A percentile compares a stretch with the other conserved stretches of the same genome.
phyloP scores from a whole-genome alignment of 2,888 invertebrate species.

The Tenthredo livida region DNA sequence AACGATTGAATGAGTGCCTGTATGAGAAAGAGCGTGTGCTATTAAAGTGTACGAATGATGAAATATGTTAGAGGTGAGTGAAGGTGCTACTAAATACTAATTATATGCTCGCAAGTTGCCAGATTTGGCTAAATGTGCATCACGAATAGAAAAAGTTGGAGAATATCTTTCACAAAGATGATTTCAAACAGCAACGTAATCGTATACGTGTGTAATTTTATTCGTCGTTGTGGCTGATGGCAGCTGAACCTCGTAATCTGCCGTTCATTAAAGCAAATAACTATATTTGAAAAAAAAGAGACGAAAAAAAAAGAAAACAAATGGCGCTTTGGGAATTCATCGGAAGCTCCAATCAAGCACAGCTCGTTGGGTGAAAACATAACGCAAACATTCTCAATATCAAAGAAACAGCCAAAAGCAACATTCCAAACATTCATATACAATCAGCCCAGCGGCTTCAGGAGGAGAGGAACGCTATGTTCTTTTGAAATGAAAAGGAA shows the following conservation, averaged over 20 bases:
- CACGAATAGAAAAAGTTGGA: constrained; percentile 10
- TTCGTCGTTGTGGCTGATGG: constrained; percentile 48
- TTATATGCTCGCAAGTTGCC: constrained; percentile 13
- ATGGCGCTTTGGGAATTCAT: constrained; percentile 47
- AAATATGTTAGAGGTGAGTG: constrained; percentile 34
- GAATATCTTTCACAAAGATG: constrained; percentile 32
- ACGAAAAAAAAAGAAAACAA: not conserved
- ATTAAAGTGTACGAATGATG: constrained; percentile 24
- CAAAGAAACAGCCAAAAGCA: constrained; percentile 62
- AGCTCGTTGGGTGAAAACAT: constrained; percentile 46
- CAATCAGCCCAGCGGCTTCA: constrained; percentile 47
- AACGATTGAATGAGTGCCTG: constrained; percentile 9
- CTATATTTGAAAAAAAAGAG: not conserved
- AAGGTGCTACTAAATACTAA: constrained; percentile 50
- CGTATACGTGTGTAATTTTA: constrained; percentile 17
- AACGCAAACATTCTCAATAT: constrained; percentile 52
- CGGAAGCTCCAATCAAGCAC: constrained; percentile 28
- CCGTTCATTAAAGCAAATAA: constrained; percentile 35
- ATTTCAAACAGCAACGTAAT: constrained; percentile 34
- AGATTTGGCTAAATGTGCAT: constrained; percentile 27
- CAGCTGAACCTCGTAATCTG: constrained; percentile 48
- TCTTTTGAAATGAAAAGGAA: constrained; percentile 5
- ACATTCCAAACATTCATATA: constrained; percentile 73
- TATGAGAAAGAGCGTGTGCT: not conserved
- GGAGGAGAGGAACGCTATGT: constrained; percentile 44